Percentiles rank a stretch among this genome's conserved stretches.
Conservation (phyloP, 1,140 invertebrate species). For the Pogonomyrmex californicus region DNA sequence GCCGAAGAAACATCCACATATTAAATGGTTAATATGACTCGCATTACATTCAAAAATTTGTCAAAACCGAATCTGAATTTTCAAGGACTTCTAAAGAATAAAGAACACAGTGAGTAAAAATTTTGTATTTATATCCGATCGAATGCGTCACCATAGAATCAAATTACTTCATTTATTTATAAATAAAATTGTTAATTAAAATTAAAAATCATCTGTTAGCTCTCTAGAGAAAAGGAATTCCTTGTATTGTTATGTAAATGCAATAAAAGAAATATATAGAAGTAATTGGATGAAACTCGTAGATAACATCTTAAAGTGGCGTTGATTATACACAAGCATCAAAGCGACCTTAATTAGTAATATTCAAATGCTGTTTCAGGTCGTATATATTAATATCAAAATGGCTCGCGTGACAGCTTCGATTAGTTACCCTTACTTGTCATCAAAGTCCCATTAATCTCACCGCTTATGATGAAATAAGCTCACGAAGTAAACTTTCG, state of each 20-base stretch:
- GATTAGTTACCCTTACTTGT: slow-evolving; percentile 63
- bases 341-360: slow-evolving; percentile 54
- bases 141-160: not conserved
- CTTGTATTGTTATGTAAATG: not conserved
- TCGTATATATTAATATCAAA: slow-evolving; percentile 65
- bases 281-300: not conserved
- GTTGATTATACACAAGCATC: slow-evolving; percentile 35
- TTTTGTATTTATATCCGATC: not conserved
- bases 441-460: slow-evolving; percentile 63
- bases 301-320: slow-evolving; percentile 16
- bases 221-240: not conserved
- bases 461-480: slow-evolving; percentile 43
- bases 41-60: not conserved
- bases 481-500: slow-evolving; percentile 30
- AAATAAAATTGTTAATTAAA: not conserved
- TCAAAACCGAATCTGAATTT: not conserved
- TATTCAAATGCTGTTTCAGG: slow-evolving; percentile 53
- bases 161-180: not conserved
- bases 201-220: not conserved
- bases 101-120: not conserved
- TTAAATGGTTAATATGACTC: not conserved
- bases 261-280: slow-evolving; percentile 22
- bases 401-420: slow-evolving; percentile 56
- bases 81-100: not conserved
- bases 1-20: not conserved